Base-by-base conservation (phyloP, 2,888 invertebrate genomes). In the Patella pellucida region DNA sequence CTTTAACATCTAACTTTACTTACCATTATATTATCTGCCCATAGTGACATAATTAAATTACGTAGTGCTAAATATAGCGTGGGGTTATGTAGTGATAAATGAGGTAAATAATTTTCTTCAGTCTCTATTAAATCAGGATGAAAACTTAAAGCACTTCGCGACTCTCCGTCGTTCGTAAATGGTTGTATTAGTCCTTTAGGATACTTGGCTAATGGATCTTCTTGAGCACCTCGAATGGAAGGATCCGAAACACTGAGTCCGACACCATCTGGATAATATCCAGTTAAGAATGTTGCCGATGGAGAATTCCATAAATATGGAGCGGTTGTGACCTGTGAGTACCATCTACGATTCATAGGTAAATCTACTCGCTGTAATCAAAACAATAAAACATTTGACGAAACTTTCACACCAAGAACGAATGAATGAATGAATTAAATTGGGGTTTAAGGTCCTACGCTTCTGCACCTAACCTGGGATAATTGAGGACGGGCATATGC, bases 11-110 rank as follows among this genome's bases (percentile, higher is more conserved):
- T 41, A 41, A 41, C 9, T 41, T 9, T 2, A 51, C 50, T 56
- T 19, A 78, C 78, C 75, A 78, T 82, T n/a, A 76, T 70, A 56
- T 80, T 77, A 12, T 74, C 69, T 1, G 89, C 85, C 92, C 92
- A 92, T 31, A 91, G 79, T 2, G 91, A 87, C 50, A 92, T 77
- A 31, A 91, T 85, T 15, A 91, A 85, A 83, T 92, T 92, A 4
- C 92, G 83, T 3, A 92, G 75, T 14, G 90, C 91, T 54, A 92
- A 85, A 81, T 91, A 92, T 51, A 82, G 73, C 71, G 89, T 85
- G 27, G 82, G 80, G 62, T 85, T 87, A 52, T 85, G 84, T 69
- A 85, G 84, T 51, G 85, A 81, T 74, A 89, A 89, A 71, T 89
- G 87, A 0, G 91, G 90, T 79, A 92, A 92, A 27, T 86, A 86